These are phyloP conservation scores for Calonectris borealis DNA, from an alignment of 2,113 vertebrate species.

Conservation along the genomic window DNA sequence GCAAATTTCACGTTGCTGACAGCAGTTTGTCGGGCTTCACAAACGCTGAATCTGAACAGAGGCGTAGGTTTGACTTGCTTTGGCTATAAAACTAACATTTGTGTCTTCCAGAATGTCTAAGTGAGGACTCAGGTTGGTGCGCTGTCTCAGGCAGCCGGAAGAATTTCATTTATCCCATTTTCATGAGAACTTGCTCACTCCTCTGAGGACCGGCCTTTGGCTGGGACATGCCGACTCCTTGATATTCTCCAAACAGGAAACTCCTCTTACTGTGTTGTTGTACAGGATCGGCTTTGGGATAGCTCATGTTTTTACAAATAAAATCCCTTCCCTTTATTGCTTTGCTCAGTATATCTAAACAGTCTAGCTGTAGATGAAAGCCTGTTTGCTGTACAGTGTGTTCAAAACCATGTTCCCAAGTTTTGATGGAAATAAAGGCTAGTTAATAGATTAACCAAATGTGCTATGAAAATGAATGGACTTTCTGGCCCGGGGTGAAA, in stretches of 20 bases:
- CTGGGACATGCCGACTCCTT: neutral
- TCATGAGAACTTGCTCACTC: neutral
- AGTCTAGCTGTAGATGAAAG: neutral
- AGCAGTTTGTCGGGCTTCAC: neutral
- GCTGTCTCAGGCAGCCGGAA: neutral
- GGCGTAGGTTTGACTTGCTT: neutral
- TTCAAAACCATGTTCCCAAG: neutral
- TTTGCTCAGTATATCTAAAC: neutral
- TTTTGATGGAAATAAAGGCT: neutral
- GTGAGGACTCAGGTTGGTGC: neutral
- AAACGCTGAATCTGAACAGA: neutral
- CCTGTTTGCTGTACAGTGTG: neutral
- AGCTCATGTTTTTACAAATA: neutral
- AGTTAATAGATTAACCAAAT: neutral
- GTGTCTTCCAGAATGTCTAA: neutral
- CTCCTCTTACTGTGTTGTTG: neutral
- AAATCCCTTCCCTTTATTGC: neutral
- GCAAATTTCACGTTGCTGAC: neutral
- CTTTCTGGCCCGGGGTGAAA: neutral
- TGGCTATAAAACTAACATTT: neutral
- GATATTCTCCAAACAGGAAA: neutral
- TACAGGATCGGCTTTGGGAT: neutral
- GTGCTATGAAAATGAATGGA: neutral
- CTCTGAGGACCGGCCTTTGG: neutral
- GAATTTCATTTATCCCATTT: accelerated